Evolutionary conservation across 1,140 invertebrate species (phyloP).

Genomic region (Antheraea pernyi): DNA sequence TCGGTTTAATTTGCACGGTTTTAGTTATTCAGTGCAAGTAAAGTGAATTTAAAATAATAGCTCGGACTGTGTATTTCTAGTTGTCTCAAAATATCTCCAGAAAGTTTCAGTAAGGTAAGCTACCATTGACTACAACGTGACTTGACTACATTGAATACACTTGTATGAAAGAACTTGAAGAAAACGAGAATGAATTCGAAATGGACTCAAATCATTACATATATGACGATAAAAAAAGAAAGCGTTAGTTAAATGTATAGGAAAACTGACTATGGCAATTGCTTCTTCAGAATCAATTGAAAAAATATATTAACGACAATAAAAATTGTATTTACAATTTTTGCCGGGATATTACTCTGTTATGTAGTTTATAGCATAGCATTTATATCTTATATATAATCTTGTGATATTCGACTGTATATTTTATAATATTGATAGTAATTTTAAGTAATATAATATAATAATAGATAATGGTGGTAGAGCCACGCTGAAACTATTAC

Average conservation of each 20-base stretch:
- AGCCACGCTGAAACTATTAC: too few relatives aligned
- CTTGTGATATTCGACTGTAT: too few relatives aligned
- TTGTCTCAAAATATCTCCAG: neutral
- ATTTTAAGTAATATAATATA: too few relatives aligned
- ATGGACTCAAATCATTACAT: neutral
- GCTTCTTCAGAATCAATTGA: neutral
- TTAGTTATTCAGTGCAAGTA: neutral
- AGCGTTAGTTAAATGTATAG: too few relatives aligned
- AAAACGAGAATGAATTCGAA: neutral
- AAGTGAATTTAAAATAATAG: neutral
- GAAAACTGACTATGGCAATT: too few relatives aligned
- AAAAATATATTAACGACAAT: neutral
- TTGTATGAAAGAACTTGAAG: neutral
- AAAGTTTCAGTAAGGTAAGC: conserved; percentile 1
- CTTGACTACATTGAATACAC: neutral
- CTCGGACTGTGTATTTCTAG: neutral
- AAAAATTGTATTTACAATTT: too few relatives aligned
- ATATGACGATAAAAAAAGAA: too few relatives aligned
- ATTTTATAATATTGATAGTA: too few relatives aligned
- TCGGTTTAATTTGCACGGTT: neutral
- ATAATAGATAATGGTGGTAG: too few relatives aligned
- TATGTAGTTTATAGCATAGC: too few relatives aligned
- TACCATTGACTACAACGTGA: neutral
- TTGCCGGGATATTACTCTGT: too few relatives aligned
- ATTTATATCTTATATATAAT: too few relatives aligned